Base-by-base conservation (phyloP, 2,888 invertebrate species). In the Oeneis ivallda region DNA sequence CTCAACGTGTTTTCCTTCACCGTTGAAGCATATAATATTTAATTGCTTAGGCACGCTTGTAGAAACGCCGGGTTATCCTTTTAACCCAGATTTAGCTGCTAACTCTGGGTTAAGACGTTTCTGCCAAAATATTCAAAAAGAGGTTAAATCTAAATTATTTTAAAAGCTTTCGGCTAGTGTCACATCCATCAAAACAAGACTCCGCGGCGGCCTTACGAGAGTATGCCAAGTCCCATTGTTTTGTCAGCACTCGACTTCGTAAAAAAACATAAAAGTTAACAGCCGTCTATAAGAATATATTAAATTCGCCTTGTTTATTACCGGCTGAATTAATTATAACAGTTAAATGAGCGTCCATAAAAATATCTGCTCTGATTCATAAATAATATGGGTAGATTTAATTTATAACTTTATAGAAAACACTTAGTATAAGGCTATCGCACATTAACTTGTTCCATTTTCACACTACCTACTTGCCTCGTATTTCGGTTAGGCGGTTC, bases 301-400 rank as follows among this genome's bases (percentile, higher is more conserved):
- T 82, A 81, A 84, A 81, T 81, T 79, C 75, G 77, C 82, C 77
- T 79, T 81, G 85, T 88, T 87, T 85, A 87, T 84, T 80, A 81
- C 82, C 75, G 76, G 72, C 80, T 76, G 83, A 82, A 86, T 87
- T 86, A 87, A 89, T 89, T 89, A 88, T 82, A 81, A 84, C 84
- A 79, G 83, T 87, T 86, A 87, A 86, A 87, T 85, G 83, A 84
- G 81, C 84, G 83, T 79, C 77, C 74, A 81, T 83, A 86, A 74
- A 87, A 86, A 86, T 86, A 82, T 82, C 82, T 85, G 83, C 77
- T 80, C 81, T 75, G 81, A 75, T 81, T 83, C 78, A 79, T 78
- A 78, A 79, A 73, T 71, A 72, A 71, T 71, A 69, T 67, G 62
- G 67, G 68, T 69, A 70, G 64, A 69, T 71, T 71, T 26, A 26